phyloP scores from a whole-genome alignment of 1,140 invertebrate species.

The Holcopasites calliopsidis region DNA sequence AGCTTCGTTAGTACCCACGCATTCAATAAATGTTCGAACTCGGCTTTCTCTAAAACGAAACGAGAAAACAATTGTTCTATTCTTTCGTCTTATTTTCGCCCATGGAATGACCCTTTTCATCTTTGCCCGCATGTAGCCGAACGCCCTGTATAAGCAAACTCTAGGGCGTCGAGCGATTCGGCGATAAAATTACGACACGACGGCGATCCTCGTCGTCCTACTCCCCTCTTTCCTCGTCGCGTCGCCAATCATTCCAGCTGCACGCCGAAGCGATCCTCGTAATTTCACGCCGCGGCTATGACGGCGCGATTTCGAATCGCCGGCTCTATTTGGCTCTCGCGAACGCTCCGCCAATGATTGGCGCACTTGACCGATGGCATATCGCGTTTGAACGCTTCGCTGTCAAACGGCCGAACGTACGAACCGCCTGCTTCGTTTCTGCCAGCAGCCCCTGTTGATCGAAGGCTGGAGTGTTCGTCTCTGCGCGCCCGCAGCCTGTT shows the following conservation, averaged over 20 bases:
- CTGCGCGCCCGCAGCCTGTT: conserved; percentile 32
- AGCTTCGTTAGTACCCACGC: too few relatives aligned
- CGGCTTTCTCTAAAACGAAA: too few relatives aligned
- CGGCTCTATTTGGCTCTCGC: conserved; percentile 47
- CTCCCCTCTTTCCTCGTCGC: too few relatives aligned
- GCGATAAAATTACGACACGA: conserved; percentile 38
- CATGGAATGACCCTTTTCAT: too few relatives aligned
- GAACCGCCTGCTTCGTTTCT: conserved; percentile 11
- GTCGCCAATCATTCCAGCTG: background rate
- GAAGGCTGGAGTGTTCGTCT: conserved; percentile 34
- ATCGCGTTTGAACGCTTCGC: conserved; percentile 59
- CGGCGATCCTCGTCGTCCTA: too few relatives aligned
- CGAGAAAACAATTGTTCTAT: background rate
- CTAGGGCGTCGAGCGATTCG: background rate
- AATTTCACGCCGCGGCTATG: conserved; percentile 26
- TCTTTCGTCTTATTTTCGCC: too few relatives aligned
- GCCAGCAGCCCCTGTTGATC: conserved; percentile 32
- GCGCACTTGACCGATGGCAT: conserved; percentile 60
- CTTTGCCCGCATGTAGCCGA: too few relatives aligned
- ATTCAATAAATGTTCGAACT: too few relatives aligned
- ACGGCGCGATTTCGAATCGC: conserved; percentile 39
- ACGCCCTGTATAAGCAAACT: conserved; percentile 15
- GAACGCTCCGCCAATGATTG: conserved; percentile 50
- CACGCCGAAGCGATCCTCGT: conserved; percentile 6
- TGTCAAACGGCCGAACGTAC: conserved; percentile 55